Evolutionary conservation across 2,888 invertebrate genomes (phyloP), one percentile per base, ranked within the genome.

Genomic region (Gastrophysa polygoni): DNA sequence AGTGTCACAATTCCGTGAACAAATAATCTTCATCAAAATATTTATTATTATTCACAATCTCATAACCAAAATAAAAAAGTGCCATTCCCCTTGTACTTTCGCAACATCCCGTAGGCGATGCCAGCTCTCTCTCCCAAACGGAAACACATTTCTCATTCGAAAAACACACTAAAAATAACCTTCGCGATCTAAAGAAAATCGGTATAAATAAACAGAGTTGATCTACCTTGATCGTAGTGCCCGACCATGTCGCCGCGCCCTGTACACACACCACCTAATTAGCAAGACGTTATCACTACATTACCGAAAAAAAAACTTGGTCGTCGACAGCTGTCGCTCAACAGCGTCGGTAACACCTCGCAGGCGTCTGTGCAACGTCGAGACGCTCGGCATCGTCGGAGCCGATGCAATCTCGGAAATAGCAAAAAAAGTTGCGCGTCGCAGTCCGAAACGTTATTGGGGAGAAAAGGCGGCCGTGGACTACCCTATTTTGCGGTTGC

Each of bases 171-270:
- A 57, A 57, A 57, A 50, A 46, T 57, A 57, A 38, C 34, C 24
- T 21, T n/a, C 32, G 32, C 48, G 17, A n/a, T n/a, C n/a, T n/a
- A n/a, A n/a, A n/a, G n/a, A n/a, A n/a, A n/a, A n/a, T n/a, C n/a
- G n/a, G n/a, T n/a, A n/a, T 14, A 66, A 66, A 58, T 48, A 61
- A n/a, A n/a, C n/a, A n/a, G n/a, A n/a, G n/a, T n/a, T n/a, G n/a
- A 56, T 56, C 54, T 69, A 69, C 69, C 69, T 68, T 69, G 67
- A 43, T 68, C 66, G 49, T 64, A 63, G 58, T 69, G 68, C 57
- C 69, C 67, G 14, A 69, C 69, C 69, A 68, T 68, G 14, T 34
- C 57, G 17, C 34, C 48, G 10, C 10, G 34, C 54, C 28, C 7
- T 17, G 21, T 47, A 24, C 43, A 32, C 50, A 43, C 32, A 50